Evolutionary conservation across 2,113 vertebrate genomes (phyloP).

Genomic region (Lepisosteus osseus): DNA sequence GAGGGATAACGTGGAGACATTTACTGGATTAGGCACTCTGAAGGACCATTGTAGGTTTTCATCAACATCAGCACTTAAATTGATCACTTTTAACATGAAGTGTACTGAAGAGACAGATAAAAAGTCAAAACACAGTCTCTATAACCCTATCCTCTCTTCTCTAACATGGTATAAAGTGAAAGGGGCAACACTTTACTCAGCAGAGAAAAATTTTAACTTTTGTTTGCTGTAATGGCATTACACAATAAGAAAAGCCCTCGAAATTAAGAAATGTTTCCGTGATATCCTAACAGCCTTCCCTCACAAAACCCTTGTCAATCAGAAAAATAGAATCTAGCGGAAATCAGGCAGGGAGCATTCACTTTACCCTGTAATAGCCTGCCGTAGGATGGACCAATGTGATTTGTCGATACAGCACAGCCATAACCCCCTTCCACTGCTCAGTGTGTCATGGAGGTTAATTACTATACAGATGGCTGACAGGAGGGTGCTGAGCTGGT

Average conservation of each 20-base stretch:
- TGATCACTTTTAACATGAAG: too few relatives aligned
- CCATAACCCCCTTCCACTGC: constrained; percentile 41
- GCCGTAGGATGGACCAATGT: not conserved
- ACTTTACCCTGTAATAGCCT: not conserved
- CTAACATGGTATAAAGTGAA: too few relatives aligned
- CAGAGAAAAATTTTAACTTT: too few relatives aligned
- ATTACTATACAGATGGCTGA: constrained; percentile 80
- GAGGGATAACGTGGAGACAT: too few relatives aligned
- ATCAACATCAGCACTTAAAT: too few relatives aligned
- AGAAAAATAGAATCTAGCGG: not conserved
- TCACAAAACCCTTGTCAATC: not conserved
- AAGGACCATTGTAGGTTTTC: too few relatives aligned
- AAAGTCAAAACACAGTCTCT: too few relatives aligned
- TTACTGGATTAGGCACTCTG: too few relatives aligned
- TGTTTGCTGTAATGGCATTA: too few relatives aligned
- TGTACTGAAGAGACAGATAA: too few relatives aligned
- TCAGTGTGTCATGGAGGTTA: constrained; percentile 71
- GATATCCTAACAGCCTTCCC: not conserved
- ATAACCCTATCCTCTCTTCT: too few relatives aligned
- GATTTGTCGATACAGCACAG: constrained; percentile 15
- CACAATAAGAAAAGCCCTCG: not conserved
- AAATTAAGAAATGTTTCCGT: not conserved
- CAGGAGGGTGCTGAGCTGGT: constrained; percentile 35
- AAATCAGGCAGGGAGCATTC: not conserved
- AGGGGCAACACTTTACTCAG: too few relatives aligned